phyloP scores from a whole-genome alignment of 2,797 vertebrate species.

The Peromyscus melanophrys region DNA sequence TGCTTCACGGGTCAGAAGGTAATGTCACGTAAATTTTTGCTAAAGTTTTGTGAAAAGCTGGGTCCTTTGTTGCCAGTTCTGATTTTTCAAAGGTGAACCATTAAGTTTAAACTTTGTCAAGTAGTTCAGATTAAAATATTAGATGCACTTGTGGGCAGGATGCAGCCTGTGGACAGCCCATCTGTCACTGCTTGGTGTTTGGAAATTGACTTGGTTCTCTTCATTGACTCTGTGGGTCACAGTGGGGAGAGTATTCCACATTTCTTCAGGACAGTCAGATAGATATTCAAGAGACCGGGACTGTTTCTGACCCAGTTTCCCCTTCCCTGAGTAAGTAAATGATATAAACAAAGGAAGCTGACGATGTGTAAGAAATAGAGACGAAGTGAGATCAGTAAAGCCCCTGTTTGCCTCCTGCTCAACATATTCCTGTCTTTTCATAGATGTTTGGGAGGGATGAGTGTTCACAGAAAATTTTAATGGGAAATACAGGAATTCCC shows the following conservation, averaged over 20 bases:
- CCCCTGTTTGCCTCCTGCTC: neutral
- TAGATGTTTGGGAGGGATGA: neutral
- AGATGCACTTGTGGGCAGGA: neutral
- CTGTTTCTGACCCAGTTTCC: neutral
- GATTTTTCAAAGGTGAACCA: neutral
- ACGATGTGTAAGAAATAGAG: neutral
- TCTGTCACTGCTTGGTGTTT: neutral
- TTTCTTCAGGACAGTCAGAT: neutral
- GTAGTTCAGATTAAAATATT: neutral
- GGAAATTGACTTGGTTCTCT: neutral
- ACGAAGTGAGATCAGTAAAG: neutral
- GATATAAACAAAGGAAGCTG: neutral
- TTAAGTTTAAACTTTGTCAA: neutral
- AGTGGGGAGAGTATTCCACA: rapidly evolving
- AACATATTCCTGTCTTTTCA: neutral
- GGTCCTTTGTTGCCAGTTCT: neutral
- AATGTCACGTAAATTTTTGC: neutral
- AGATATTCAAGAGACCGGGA: neutral
- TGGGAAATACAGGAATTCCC: neutral
- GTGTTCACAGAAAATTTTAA: neutral
- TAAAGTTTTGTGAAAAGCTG: neutral
- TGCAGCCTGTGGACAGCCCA: neutral
- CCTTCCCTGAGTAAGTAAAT: neutral
- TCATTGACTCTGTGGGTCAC: neutral
- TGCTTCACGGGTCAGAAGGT: neutral